phyloP scores from a whole-genome alignment of 2,113 vertebrate species.

The Eublepharis macularius region DNA sequence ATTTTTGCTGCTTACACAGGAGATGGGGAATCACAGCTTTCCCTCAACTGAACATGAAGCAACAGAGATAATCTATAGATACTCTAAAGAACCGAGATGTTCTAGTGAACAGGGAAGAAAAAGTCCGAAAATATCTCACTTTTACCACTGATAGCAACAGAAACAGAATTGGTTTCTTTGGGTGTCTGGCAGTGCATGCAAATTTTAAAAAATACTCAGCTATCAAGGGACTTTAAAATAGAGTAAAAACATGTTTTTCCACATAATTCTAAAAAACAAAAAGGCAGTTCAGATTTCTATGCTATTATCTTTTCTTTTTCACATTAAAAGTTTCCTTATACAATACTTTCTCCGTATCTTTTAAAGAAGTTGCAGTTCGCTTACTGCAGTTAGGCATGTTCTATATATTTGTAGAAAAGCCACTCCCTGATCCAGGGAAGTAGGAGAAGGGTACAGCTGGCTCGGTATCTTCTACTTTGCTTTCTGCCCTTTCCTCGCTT shows the following conservation, averaged over 20 bases:
- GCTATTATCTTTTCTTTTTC: neutral
- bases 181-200: rapidly evolving
- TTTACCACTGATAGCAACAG: neutral
- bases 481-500: neutral
- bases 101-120: too few species aligned
- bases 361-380: neutral
- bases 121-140: neutral
- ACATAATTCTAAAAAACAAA: constrained; percentile 5
- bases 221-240: constrained; percentile 4
- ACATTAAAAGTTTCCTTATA: neutral
- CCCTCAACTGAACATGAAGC: neutral
- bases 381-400: too few species aligned
- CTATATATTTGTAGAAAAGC: too few species aligned
- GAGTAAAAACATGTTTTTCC: neutral
- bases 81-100: too few species aligned
- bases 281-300: neutral
- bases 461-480: neutral
- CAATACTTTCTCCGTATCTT: neutral
- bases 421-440: neutral
- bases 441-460: neutral
- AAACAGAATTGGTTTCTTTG: neutral
- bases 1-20: neutral
- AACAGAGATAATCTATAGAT: neutral
- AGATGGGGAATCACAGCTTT: neutral
- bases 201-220: neutral